Evolutionary conservation across 2,113 vertebrate genomes (phyloP).

Genomic region (Madoqua kirkii): DNA sequence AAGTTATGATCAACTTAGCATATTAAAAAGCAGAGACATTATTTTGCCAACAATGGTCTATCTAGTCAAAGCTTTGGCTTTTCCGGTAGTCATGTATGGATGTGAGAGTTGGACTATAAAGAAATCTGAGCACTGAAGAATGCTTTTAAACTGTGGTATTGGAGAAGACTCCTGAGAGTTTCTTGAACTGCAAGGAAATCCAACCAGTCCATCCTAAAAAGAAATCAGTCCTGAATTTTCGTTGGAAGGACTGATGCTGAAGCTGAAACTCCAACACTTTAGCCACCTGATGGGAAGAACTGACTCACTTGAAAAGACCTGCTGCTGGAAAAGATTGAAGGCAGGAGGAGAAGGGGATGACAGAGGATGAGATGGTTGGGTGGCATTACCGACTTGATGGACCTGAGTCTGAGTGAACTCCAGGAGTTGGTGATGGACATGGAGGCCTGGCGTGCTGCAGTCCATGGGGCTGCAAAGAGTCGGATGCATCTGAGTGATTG

Average conservation of each 20-base stretch:
- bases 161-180: not conserved
- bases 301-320: not conserved
- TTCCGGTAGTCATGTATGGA: not conserved
- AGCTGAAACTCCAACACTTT: not conserved
- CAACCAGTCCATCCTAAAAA: not conserved
- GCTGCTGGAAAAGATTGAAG: not conserved
- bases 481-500: rapidly evolving
- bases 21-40: not conserved
- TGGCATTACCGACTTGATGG: not conserved
- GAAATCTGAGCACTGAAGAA: not conserved
- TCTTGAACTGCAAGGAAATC: not conserved
- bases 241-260: not conserved
- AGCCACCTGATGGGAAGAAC: not conserved
- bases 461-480: not conserved
- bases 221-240: not conserved
- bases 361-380: not conserved
- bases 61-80: not conserved
- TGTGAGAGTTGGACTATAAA: not conserved
- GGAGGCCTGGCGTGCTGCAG: not conserved
- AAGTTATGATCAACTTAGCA: not conserved
- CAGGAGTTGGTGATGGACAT: not conserved
- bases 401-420: not conserved
- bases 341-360: not conserved
- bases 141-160: not conserved
- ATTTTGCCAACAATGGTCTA: not conserved